These are phyloP conservation scores for Fulmarus glacialis DNA, from an alignment of 2,113 vertebrate genomes.

Conservation along the genomic window DNA sequence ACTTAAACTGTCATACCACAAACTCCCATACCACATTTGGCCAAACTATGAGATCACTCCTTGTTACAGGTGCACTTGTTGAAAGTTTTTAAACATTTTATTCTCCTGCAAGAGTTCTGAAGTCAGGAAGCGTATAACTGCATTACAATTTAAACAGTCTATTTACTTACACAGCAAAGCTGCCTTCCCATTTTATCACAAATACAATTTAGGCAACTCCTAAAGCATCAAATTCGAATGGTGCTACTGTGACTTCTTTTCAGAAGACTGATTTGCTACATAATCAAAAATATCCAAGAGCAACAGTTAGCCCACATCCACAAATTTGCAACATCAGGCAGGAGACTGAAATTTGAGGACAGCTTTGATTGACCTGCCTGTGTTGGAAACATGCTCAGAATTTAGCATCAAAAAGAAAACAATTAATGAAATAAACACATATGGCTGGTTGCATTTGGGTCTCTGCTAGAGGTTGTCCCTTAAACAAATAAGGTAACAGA, in stretches of 20 bases:
- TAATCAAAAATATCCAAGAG: not conserved
- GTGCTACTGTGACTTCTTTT: not conserved
- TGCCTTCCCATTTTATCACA: not conserved
- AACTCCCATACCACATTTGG: not conserved
- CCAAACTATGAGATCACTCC: not conserved
- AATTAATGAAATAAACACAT: not conserved
- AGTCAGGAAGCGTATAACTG: not conserved
- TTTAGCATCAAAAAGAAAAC: not conserved
- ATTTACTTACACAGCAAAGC: not conserved
- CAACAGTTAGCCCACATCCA: not conserved
- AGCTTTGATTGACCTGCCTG: not conserved
- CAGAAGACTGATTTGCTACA: not conserved
- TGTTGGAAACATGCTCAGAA: not conserved
- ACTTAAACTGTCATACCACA: not conserved
- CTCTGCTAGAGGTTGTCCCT: not conserved
- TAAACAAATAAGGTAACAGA: not conserved
- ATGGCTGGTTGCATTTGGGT: not conserved
- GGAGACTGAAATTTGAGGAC: not conserved
- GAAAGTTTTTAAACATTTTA: not conserved
- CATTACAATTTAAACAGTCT: not conserved
- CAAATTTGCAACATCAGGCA: not conserved
- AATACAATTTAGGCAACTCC: not conserved
- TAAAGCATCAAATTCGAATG: not conserved
- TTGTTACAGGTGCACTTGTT: not conserved
- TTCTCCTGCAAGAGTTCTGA: not conserved